These are phyloP conservation scores for Nephrotoma guestfalica DNA, from an alignment of 2,888 invertebrate species.

Conservation along the genomic window DNA sequence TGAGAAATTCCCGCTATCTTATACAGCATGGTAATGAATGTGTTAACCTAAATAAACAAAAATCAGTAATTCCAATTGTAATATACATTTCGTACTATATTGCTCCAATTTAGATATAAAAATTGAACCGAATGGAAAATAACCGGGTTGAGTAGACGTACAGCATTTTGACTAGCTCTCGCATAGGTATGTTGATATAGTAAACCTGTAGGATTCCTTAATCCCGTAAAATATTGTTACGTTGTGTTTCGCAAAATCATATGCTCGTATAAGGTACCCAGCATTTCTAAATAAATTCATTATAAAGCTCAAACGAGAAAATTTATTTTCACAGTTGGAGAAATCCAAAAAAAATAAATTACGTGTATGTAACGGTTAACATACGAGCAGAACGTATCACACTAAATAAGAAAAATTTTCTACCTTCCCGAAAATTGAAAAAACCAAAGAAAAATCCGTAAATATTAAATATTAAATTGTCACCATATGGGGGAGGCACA, in stretches of 20 bases:
- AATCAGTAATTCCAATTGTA: too few relatives aligned
- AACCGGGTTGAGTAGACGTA: too few relatives aligned
- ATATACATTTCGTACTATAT: too few relatives aligned
- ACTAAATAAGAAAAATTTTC: neutral
- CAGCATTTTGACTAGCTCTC: neutral
- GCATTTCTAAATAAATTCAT: neutral
- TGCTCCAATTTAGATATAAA: too few relatives aligned
- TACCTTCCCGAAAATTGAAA: neutral
- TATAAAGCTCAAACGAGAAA: neutral
- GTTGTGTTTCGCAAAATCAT: neutral
- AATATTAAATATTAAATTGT: neutral
- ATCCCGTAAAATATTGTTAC: neutral
- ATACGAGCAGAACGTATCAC: neutral
- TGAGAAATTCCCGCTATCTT: too few relatives aligned
- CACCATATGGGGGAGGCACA: neutral
- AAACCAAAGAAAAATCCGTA: neutral
- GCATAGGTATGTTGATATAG: neutral
- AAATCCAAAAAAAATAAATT: neutral
- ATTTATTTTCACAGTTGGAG: neutral
- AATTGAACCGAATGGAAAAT: too few relatives aligned
- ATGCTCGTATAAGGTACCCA: neutral
- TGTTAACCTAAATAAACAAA: too few relatives aligned
- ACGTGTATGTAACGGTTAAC: neutral
- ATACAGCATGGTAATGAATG: too few relatives aligned
- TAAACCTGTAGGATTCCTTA: neutral